These are phyloP conservation scores for Chaenocephalus aceratus DNA, from an alignment of 2,113 vertebrate genomes.

Conservation along the genomic window DNA sequence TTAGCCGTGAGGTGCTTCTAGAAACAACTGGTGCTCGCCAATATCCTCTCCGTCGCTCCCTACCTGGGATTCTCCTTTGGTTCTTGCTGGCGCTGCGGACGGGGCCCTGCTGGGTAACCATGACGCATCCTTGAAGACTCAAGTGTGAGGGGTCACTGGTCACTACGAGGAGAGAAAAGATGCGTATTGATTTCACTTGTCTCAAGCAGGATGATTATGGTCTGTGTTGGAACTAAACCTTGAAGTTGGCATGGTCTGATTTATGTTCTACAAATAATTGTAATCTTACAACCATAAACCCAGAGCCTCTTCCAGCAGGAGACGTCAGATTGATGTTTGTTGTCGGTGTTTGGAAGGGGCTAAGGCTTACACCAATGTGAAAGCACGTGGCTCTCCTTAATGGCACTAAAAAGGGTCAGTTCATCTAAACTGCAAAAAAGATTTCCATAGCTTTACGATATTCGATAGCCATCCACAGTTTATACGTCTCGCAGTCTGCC, in stretches of 20 bases:
- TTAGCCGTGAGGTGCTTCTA: constrained; percentile 58
- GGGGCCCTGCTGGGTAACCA: constrained; percentile 3
- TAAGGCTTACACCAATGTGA: neutral
- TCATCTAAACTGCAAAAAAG: neutral
- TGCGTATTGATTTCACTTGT: neutral
- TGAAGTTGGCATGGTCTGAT: neutral
- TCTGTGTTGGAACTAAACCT: neutral
- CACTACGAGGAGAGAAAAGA: neutral
- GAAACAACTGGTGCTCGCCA: constrained; percentile 68
- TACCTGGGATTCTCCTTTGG: neutral
- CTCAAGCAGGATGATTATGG: neutral
- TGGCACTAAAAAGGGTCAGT: neutral
- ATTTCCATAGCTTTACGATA: neutral
- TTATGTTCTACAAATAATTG: neutral
- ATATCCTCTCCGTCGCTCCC: neutral
- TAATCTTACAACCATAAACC: too few relatives aligned
- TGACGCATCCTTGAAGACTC: constrained; percentile 51
- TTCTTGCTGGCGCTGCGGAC: neutral
- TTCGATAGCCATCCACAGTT: too few relatives aligned
- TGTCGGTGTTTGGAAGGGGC: neutral
- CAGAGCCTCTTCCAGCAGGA: too few relatives aligned
- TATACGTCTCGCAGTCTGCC: neutral
- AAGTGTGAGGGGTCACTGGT: constrained; percentile 37
- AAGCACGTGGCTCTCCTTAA: neutral
- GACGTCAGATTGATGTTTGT: too few relatives aligned